A percentile compares a stretch with the other conserved stretches of the same genome.
Conservation (phyloP, 2,113 vertebrate species). For the Odocoileus virginianus region DNA sequence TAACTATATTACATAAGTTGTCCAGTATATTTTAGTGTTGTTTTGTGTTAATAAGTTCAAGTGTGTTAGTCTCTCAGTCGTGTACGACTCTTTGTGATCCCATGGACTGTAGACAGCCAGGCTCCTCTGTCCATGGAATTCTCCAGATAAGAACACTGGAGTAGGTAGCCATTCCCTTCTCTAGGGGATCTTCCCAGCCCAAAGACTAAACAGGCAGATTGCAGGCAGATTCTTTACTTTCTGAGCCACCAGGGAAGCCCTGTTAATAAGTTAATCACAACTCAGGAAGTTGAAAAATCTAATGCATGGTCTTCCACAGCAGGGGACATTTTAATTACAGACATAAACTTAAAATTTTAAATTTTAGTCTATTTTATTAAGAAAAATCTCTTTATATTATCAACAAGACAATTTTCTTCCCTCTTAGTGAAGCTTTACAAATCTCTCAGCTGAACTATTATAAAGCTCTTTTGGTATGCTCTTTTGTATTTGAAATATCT, state of each 20-base stretch:
- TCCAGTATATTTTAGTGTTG: neutral
- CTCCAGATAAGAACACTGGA: neutral
- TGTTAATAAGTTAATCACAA: constrained; percentile 21
- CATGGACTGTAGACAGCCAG: neutral
- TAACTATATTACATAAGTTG: neutral
- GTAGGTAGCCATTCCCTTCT: neutral
- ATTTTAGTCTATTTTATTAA: constrained; percentile 13
- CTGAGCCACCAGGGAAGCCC: neutral
- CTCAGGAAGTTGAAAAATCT: neutral
- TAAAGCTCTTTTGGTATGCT: constrained; percentile 32
- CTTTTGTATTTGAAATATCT: constrained; percentile 66
- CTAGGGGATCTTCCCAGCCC: neutral
- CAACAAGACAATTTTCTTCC: constrained; percentile 27
- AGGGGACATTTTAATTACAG: constrained; percentile 6
- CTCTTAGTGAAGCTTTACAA: neutral
- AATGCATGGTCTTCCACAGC: neutral
- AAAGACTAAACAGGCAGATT: neutral
- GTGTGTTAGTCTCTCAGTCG: neutral
- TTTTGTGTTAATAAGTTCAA: constrained; percentile 21
- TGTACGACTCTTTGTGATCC: neutral
- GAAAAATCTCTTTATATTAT: neutral
- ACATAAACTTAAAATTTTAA: constrained; percentile 11
- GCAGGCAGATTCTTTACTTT: neutral
- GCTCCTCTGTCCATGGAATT: neutral
- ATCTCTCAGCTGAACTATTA: constrained; percentile 34